Evolutionary conservation across 1,140 invertebrate genomes (phyloP).

Genomic region (Onthophagus taurus): DNA sequence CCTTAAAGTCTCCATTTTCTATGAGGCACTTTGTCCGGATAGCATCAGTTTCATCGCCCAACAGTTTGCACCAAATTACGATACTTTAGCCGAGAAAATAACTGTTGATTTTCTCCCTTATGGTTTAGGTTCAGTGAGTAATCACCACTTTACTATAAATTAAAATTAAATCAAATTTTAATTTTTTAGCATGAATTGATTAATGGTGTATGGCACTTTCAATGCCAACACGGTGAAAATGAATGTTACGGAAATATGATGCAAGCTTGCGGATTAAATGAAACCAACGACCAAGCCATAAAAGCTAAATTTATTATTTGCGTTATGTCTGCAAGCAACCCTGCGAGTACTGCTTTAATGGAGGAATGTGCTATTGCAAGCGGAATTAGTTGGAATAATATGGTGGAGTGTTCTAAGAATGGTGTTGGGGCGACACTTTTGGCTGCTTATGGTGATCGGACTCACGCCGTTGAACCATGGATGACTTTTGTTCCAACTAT

Average conservation of each 20-base stretch:
- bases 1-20: constrained; percentile 34
- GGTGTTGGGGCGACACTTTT: constrained; percentile 42
- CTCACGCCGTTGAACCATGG: constrained; percentile 38
- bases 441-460: constrained; percentile 45
- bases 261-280: constrained; percentile 52
- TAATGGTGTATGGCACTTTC: constrained; percentile 43
- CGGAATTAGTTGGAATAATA: constrained; percentile 29
- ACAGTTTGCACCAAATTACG: constrained; percentile 33
- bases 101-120: constrained; percentile 46
- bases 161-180: constrained; percentile 11
- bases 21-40: constrained; percentile 40
- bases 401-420: constrained; percentile 34
- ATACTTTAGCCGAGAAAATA: constrained; percentile 36
- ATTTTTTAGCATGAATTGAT: constrained; percentile 32
- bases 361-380: constrained; percentile 35
- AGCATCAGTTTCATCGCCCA: constrained; percentile 35
- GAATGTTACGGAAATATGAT: constrained; percentile 58
- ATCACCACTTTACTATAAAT: neutral
- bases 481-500: constrained; percentile 53
- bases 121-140: constrained; percentile 62
- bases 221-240: constrained; percentile 54
- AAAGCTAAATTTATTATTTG: constrained; percentile 45
- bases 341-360: constrained; percentile 17
- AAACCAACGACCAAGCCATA: constrained; percentile 35
- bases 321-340: constrained; percentile 38